Evolutionary conservation across 2,113 vertebrate species (phyloP).

Genomic region (Podarcis raffonei): DNA sequence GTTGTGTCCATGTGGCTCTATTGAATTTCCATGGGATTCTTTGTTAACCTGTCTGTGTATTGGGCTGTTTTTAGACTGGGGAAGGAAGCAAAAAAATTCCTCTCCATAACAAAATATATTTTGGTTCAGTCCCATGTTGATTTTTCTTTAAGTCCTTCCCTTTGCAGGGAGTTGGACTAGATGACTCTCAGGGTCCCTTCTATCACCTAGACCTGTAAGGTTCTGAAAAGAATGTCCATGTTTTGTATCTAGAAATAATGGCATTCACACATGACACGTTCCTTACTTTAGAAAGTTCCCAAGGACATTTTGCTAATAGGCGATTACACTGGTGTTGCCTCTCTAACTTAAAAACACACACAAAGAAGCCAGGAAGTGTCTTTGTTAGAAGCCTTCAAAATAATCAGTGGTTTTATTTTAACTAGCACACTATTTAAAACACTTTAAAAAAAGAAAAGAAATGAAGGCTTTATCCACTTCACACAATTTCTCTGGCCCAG

Average conservation of each 20-base stretch:
- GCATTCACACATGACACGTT: neutral
- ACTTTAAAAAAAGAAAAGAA: no score
- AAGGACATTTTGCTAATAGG: neutral
- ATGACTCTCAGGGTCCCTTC: no score
- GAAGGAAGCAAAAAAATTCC: constrained; percentile 73
- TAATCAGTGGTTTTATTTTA: neutral
- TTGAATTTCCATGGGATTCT: neutral
- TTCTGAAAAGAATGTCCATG: neutral
- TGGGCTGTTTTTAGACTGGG: constrained; percentile 72
- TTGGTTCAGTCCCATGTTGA: constrained; percentile 70
- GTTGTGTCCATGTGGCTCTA: neutral
- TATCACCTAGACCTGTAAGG: neutral
- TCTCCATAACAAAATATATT: constrained; percentile 75
- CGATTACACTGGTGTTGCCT: neutral
- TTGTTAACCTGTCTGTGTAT: neutral
- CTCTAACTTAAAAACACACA: neutral
- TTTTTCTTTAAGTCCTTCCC: neutral
- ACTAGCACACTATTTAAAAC: neutral
- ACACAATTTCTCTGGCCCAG: neutral
- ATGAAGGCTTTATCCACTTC: neutral
- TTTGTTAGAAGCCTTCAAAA: neutral
- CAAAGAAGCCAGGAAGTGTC: neutral
- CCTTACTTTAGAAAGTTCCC: neutral
- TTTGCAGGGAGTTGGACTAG: no score
- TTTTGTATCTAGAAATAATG: neutral